phyloP scores from a whole-genome alignment of 2,113 vertebrate species.

The Apus apus region DNA sequence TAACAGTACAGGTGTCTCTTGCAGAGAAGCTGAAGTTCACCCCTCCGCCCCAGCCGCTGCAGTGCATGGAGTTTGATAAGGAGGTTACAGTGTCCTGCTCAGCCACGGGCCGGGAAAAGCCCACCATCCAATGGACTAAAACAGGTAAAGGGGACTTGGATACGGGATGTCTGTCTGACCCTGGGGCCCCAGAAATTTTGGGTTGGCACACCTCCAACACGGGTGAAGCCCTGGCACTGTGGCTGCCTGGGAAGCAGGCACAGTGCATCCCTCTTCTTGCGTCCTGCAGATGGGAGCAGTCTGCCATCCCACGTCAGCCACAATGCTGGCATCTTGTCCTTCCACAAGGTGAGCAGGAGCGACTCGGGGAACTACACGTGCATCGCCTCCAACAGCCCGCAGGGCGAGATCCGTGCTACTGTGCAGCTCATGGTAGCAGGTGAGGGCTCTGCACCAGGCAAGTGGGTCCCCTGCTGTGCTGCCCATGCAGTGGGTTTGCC shows the following conservation, averaged over 20 bases:
- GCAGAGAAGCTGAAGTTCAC: slow-evolving; percentile 98
- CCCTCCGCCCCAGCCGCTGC: slow-evolving; percentile 86
- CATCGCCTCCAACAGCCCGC: slow-evolving; percentile 88
- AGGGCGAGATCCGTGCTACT: slow-evolving; percentile 91
- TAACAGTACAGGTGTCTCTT: neutral
- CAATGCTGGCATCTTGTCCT: slow-evolving; percentile 85
- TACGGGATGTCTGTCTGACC: neutral
- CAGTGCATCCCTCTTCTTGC: neutral
- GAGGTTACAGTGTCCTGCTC: slow-evolving; percentile 90
- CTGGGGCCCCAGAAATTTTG: neutral
- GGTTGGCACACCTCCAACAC: rapidly evolving
- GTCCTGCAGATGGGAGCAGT: slow-evolving; percentile 85
- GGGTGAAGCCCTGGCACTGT: neutral
- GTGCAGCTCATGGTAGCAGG: slow-evolving; percentile 92
- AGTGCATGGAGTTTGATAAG: slow-evolving; percentile 95
- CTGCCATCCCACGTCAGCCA: slow-evolving; percentile 85
- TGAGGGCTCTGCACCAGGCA: slow-evolving; percentile 28
- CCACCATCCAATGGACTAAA: slow-evolving; percentile 91
- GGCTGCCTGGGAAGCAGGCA: neutral
- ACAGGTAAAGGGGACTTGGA: slow-evolving; percentile 78
- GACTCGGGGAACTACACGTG: slow-evolving; percentile 95
- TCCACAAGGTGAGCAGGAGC: slow-evolving; percentile 86
- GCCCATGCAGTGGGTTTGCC: neutral
- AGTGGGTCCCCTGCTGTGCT: neutral
- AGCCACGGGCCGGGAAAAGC: slow-evolving; percentile 87